These are phyloP conservation scores for Sula dactylatra DNA, from an alignment of 2,113 vertebrate species.

Conservation along the genomic window DNA sequence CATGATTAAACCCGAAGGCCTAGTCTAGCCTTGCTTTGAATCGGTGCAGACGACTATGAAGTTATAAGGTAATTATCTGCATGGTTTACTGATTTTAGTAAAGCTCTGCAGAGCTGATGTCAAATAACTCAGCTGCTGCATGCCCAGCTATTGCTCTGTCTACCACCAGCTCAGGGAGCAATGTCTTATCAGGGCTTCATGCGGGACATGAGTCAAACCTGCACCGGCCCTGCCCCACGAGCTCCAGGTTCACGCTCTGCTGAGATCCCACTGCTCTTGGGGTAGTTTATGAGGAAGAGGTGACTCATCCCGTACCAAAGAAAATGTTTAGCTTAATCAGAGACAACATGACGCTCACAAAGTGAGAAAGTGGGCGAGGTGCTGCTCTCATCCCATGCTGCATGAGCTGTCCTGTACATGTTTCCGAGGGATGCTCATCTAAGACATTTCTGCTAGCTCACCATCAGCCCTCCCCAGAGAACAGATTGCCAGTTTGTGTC, in stretches of 20 bases:
- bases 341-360: fast-evolving
- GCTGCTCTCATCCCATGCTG: not conserved
- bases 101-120: not conserved
- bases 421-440: not conserved
- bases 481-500: not conserved
- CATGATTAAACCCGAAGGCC: not conserved
- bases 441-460: not conserved
- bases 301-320: not conserved
- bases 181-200: not conserved
- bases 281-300: no score
- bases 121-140: not conserved
- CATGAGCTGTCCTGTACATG: fast-evolving
- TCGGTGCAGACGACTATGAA: fast-evolving
- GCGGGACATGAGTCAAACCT: no score
- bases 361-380: not conserved
- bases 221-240: not conserved
- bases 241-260: not conserved
- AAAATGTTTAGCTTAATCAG: fast-evolving
- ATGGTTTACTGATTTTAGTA: not conserved
- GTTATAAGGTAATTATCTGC: not conserved
- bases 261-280: not conserved
- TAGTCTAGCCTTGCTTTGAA: not conserved
- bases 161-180: not conserved
- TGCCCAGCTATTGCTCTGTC: fast-evolving
- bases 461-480: not conserved